Evolutionary conservation across 2,888 invertebrate genomes (phyloP).

Genomic region (Bembecia ichneumoniformis): DNA sequence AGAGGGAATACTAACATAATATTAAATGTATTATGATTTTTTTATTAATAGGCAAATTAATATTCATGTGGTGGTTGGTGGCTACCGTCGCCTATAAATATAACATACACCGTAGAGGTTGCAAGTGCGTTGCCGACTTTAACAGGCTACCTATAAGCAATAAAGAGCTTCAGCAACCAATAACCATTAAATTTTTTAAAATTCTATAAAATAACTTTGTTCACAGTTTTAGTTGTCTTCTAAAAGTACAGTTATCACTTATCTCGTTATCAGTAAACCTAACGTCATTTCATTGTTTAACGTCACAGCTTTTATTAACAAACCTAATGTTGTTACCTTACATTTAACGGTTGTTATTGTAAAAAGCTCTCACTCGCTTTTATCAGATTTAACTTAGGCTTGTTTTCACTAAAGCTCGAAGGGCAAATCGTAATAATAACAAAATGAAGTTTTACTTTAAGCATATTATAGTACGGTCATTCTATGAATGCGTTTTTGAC

Average conservation of each 20-base stretch:
- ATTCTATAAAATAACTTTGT: background rate
- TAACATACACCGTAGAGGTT: background rate
- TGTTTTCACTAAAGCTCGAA: background rate
- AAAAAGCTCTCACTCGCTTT: too few species aligned
- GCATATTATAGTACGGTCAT: too few species aligned
- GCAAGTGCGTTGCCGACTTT: background rate
- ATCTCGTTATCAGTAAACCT: background rate
- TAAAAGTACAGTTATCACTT: background rate
- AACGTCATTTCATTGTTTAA: background rate
- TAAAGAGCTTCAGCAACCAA: background rate
- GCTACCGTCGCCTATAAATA: background rate
- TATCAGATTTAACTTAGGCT: background rate
- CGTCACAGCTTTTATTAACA: background rate
- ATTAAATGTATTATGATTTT: background rate
- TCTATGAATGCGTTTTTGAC: too few species aligned
- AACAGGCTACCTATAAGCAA: background rate
- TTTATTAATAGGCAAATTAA: background rate
- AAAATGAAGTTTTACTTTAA: too few species aligned
- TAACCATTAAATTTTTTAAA: background rate
- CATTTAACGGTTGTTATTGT: too few species aligned
- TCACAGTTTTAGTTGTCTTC: background rate
- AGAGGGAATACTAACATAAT: background rate
- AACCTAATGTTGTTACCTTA: too few species aligned
- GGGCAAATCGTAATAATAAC: background rate
- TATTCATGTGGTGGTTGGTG: background rate